Evolutionary conservation across 2,797 vertebrate species (phyloP).

Genomic region (Todus mexicanus): DNA sequence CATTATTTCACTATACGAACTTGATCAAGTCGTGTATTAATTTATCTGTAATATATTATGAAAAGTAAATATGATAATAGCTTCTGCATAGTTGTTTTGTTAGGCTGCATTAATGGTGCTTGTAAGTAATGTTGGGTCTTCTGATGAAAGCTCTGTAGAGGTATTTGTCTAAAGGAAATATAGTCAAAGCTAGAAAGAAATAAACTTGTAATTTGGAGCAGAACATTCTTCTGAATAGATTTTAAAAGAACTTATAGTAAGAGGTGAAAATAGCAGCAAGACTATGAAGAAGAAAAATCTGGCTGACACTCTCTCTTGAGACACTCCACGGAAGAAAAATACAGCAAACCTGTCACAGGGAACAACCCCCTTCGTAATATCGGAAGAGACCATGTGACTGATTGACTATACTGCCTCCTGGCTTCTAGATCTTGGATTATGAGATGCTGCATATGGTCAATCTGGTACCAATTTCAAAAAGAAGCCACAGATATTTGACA

Average conservation of each 20-base stretch:
- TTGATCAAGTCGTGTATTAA: background rate
- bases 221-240: background rate
- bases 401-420: background rate
- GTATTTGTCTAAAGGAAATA: background rate
- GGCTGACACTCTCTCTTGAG: background rate
- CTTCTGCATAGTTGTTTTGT: background rate
- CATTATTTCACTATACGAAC: background rate
- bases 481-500: background rate
- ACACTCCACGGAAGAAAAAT: background rate
- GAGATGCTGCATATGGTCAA: background rate
- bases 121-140: background rate
- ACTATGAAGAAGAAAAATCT: background rate
- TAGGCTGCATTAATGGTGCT: background rate
- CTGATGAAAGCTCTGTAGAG: background rate
- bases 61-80: background rate
- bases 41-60: background rate
- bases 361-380: background rate
- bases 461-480: background rate
- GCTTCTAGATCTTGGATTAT: background rate
- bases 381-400: background rate
- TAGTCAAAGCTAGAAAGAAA: background rate
- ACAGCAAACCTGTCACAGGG: background rate
- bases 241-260: background rate
- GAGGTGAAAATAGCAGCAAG: background rate
- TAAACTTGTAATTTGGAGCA: background rate